phyloP scores from a whole-genome alignment of 35 echinoderm and acorn worm genomes.

The Stichopus chloronotus region DNA sequence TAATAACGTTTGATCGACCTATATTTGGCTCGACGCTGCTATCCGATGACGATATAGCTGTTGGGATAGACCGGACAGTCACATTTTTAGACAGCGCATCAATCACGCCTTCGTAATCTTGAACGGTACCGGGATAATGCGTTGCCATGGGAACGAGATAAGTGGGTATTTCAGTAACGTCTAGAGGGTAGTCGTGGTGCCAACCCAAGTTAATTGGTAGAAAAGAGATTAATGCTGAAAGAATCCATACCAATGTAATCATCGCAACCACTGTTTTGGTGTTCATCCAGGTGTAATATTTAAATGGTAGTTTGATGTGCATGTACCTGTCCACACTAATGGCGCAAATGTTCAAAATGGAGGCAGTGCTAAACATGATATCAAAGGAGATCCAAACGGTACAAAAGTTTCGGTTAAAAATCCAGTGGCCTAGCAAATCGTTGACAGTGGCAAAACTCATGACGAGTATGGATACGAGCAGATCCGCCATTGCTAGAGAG shows the following conservation, averaged over 20 bases:
- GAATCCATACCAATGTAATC: constrained; percentile 81
- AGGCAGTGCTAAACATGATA: constrained; percentile 96
- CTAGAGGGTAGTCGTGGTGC: constrained; percentile 57
- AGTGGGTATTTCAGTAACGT: constrained; percentile 29
- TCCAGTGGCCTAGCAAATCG: constrained; percentile 88
- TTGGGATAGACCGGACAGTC: neutral
- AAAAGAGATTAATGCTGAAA: constrained; percentile 94
- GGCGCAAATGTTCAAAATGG: constrained; percentile 93
- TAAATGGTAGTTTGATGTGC: constrained; percentile 95
- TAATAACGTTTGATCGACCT: neutral
- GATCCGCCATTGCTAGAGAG: constrained; percentile 96
- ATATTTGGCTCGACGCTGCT: neutral
- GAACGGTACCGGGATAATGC: too few species aligned
- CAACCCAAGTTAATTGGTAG: constrained; percentile 92
- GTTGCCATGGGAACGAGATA: constrained; percentile 25
- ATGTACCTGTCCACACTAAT: constrained; percentile 97
- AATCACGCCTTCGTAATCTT: neutral
- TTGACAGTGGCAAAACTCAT: constrained; percentile 95
- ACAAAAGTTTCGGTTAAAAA: constrained; percentile 86
- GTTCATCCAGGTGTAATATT: constrained; percentile 95
- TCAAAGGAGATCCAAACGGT: constrained; percentile 97
- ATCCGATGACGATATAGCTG: neutral
- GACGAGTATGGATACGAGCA: constrained; percentile 91
- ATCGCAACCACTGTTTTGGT: constrained; percentile 70
- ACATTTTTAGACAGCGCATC: neutral